Percentiles rank a stretch among this genome's conserved stretches.
phyloP scores from a whole-genome alignment of 2,797 vertebrate genomes.

The Eurystomus glaucurus region DNA sequence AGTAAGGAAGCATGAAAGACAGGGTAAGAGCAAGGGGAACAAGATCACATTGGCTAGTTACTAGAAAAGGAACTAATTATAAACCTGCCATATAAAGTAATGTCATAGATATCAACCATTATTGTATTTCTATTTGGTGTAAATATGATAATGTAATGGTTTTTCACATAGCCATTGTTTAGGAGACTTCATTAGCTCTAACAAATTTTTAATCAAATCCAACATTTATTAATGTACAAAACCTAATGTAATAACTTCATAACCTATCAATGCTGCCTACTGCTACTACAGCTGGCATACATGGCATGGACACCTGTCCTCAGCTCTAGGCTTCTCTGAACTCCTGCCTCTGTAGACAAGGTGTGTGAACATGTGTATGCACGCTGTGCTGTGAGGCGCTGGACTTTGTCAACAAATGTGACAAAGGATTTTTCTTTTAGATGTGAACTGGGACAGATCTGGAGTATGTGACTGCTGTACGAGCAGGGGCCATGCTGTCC shows the following conservation, averaged over 20 bases:
- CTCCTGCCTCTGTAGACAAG: neutral
- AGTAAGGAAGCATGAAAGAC: neutral
- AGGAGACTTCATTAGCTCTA: neutral
- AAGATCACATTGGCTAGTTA: neutral
- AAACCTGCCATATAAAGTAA: neutral
- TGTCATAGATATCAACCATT: neutral
- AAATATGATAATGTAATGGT: neutral
- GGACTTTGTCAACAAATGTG: neutral
- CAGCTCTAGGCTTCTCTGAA: neutral
- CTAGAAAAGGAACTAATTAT: neutral
- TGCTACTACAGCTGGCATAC: neutral
- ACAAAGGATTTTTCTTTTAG: neutral
- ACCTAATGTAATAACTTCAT: neutral
- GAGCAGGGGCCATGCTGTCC: neutral
- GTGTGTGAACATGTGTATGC: rapidly evolving
- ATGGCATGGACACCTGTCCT: rapidly evolving
- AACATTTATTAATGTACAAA: neutral
- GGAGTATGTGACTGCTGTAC: neutral
- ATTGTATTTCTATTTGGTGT: neutral
- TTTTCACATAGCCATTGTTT: neutral
- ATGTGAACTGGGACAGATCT: neutral
- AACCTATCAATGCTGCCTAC: neutral
- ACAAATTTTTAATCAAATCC: neutral
- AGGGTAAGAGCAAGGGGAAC: neutral
- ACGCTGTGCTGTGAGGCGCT: neutral